Conservation (phyloP, 2,113 vertebrate species). For the Ictidomys tridecemlineatus region DNA sequence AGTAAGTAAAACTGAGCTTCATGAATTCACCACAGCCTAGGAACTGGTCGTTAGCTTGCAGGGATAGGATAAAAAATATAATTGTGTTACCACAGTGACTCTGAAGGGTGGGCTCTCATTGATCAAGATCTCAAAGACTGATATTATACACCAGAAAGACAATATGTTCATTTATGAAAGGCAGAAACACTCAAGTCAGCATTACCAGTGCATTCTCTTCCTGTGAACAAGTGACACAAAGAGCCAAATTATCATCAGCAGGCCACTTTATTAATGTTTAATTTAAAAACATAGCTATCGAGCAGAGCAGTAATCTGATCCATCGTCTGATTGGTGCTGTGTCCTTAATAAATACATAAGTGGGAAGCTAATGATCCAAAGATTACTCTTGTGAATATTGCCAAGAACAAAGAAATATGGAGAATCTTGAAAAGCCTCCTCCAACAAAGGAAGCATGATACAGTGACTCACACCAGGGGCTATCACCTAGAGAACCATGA, state of each 20-base stretch:
- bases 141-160: slow-evolving; percentile 33
- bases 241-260: slow-evolving; percentile 59
- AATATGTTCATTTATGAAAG: slow-evolving; percentile 34
- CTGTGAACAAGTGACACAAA: slow-evolving; percentile 54
- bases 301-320: slow-evolving; percentile 46
- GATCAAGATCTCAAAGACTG: slow-evolving; percentile 45
- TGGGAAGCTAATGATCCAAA: slow-evolving; percentile 41
- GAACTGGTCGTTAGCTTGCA: not conserved
- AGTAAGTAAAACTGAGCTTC: slow-evolving; percentile 16
- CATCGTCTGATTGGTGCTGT: not conserved
- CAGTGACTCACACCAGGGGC: not conserved
- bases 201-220: not conserved
- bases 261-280: slow-evolving; percentile 54
- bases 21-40: not conserved
- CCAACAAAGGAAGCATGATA: not conserved
- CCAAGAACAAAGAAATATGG: not conserved
- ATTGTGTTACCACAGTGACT: slow-evolving; percentile 50
- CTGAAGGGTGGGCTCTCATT: not conserved
- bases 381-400: not conserved
- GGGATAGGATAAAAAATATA: not conserved
- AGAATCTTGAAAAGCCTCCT: slow-evolving; percentile 20
- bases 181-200: not conserved
- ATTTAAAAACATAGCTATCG: slow-evolving; percentile 60
- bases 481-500: not conserved
- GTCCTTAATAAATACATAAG: slow-evolving; percentile 54